Conservation (phyloP, 2,113 vertebrate genomes). For the Zosterops hypoxanthus region DNA sequence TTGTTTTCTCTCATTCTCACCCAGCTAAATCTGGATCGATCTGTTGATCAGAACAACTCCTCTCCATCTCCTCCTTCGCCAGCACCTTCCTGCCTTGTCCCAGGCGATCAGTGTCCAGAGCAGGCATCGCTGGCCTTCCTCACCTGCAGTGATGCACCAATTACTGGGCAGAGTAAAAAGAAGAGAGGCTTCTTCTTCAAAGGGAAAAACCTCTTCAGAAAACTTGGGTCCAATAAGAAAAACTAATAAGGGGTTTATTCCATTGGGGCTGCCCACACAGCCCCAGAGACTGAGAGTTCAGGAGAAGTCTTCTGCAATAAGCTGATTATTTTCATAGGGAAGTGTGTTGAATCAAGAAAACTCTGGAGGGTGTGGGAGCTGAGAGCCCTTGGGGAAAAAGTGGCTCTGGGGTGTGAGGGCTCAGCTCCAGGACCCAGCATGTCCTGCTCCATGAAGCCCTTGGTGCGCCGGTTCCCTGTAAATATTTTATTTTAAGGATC, state of each 20-base stretch:
- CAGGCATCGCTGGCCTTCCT: background rate
- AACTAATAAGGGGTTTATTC: conserved; percentile 60
- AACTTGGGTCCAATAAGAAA: conserved; percentile 88
- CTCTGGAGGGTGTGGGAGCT: background rate
- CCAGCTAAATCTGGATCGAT: conserved; percentile 60
- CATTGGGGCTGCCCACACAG: background rate
- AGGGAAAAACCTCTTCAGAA: conserved; percentile 89
- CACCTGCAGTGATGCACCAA: background rate
- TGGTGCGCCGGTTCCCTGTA: background rate
- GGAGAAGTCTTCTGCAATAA: conserved; percentile 20
- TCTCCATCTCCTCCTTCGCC: conserved; percentile 10
- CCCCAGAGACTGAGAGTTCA: background rate
- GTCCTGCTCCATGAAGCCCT: background rate
- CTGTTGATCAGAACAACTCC: conserved; percentile 37
- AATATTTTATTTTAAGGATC: conserved; percentile 20
- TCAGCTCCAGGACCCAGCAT: background rate
- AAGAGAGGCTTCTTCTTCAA: conserved; percentile 89
- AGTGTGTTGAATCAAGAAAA: background rate
- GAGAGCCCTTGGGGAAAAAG: background rate
- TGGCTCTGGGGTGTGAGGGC: background rate
- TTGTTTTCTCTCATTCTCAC: background rate
- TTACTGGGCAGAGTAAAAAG: conserved; percentile 75
- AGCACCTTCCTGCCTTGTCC: conserved; percentile 1
- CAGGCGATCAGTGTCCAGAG: background rate
- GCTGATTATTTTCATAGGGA: background rate